Conservation (phyloP, 2,797 vertebrate genomes). For the Podargus strigoides region DNA sequence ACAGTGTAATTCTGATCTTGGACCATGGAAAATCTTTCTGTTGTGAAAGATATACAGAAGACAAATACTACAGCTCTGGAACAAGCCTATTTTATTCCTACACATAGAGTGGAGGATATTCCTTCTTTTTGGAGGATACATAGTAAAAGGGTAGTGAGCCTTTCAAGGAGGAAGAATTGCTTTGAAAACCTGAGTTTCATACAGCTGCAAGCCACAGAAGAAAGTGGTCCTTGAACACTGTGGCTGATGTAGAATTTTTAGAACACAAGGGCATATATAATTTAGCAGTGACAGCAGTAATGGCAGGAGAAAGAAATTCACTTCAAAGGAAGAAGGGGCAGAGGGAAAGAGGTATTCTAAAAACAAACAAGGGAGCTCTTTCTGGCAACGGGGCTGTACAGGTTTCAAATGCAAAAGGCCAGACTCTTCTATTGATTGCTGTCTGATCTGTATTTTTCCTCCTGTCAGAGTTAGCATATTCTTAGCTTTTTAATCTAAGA, state of each 20-base stretch:
- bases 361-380: constrained; percentile 22
- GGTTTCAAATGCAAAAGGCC: neutral
- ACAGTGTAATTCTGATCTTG: neutral
- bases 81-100: neutral
- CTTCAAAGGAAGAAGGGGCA: constrained; percentile 42
- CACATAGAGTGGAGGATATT: neutral
- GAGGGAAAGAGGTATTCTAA: constrained; percentile 8
- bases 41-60: neutral
- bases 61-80: neutral
- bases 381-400: neutral
- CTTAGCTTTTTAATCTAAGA: constrained; percentile 26
- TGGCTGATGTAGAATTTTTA: constrained; percentile 26
- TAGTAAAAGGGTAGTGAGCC: neutral
- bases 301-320: neutral
- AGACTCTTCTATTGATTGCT: constrained; percentile 17
- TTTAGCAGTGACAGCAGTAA: constrained; percentile 42
- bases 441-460: constrained; percentile 9
- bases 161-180: neutral
- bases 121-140: neutral
- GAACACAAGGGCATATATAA: constrained; percentile 26
- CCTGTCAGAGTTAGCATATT: neutral
- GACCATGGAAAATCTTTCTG: neutral
- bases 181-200: neutral
- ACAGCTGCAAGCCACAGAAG: neutral
- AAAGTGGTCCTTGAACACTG: neutral